Evolutionary conservation across 2,888 invertebrate species (phyloP).

Genomic region (Callimorpha dominula): DNA sequence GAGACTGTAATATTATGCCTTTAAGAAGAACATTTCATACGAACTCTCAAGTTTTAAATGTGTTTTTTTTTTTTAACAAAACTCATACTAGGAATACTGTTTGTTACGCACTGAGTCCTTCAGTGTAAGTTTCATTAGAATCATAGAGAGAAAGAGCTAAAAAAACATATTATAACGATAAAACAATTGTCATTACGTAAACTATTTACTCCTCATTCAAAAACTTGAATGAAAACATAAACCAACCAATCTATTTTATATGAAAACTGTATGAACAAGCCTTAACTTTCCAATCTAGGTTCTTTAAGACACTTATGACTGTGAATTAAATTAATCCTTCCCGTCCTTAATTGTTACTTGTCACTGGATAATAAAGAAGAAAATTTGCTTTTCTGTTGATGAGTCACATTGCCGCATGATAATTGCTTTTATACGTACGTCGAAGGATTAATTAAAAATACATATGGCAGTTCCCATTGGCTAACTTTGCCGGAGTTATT

Average conservation of each 20-base stretch:
- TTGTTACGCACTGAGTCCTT: neutral
- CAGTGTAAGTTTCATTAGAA: too few species aligned
- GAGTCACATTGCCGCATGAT: conserved; percentile 48
- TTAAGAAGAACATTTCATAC: neutral
- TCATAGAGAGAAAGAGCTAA: neutral
- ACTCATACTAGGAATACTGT: neutral
- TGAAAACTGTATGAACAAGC: neutral
- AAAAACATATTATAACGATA: neutral
- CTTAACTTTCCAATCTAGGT: conserved; percentile 16
- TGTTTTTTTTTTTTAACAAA: neutral
- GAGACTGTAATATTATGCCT: neutral
- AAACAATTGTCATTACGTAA: neutral
- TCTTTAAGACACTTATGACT: conserved; percentile 13
- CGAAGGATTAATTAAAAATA: conserved; percentile 57
- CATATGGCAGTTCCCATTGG: conserved; percentile 55
- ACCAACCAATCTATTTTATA: too few species aligned
- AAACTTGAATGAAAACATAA: neutral
- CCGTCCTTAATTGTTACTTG: conserved; percentile 39
- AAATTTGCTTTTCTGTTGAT: conserved; percentile 53
- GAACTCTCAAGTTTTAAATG: neutral
- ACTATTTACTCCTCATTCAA: neutral
- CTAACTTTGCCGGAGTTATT: conserved; percentile 46
- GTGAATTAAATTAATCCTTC: conserved; percentile 29
- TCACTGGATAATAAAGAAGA: conserved; percentile 47
- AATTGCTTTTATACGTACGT: conserved; percentile 57